These are phyloP conservation scores for Hydrozoanthus tunicans DNA, from an alignment of 64 coral and sea anemone genomes.

Conservation along the genomic window DNA sequence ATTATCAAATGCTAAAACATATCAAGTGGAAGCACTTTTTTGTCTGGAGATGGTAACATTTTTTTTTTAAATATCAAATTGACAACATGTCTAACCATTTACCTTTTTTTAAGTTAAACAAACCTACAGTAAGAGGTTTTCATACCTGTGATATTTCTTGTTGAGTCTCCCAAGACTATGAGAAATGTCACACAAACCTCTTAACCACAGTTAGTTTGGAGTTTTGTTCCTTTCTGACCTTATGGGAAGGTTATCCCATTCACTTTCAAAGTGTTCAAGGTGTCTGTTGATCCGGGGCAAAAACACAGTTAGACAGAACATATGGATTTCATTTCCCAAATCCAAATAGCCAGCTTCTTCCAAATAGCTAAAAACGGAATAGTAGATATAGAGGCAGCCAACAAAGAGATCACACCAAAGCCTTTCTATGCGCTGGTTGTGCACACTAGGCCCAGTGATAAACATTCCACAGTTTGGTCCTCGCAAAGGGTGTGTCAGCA, in stretches of 20 bases:
- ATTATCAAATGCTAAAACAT: too few species aligned
- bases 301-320: constrained; percentile 32
- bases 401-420: constrained; percentile 21
- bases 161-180: too few species aligned
- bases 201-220: constrained; percentile 15
- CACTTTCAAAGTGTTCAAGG: background rate
- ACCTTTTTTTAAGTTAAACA: too few species aligned
- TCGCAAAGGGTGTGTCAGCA: constrained; percentile 25
- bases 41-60: too few species aligned
- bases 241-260: constrained; percentile 9
- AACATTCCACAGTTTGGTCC: constrained; percentile 9
- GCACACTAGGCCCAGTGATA: constrained; percentile 24
- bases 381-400: background rate
- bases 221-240: constrained; percentile 9
- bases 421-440: constrained; percentile 38
- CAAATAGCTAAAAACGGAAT: too few species aligned
- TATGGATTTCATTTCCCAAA: constrained; percentile 26
- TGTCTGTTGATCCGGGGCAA: constrained; percentile 15
- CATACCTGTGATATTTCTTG: too few species aligned
- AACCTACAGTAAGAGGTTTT: too few species aligned
- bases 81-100: too few species aligned
- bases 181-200: background rate
- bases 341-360: background rate
- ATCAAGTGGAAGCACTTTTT: too few species aligned
- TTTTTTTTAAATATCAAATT: too few species aligned